These are phyloP conservation scores for Melanogrammus aeglefinus DNA, from an alignment of 2,797 vertebrate species.

Conservation along the genomic window DNA sequence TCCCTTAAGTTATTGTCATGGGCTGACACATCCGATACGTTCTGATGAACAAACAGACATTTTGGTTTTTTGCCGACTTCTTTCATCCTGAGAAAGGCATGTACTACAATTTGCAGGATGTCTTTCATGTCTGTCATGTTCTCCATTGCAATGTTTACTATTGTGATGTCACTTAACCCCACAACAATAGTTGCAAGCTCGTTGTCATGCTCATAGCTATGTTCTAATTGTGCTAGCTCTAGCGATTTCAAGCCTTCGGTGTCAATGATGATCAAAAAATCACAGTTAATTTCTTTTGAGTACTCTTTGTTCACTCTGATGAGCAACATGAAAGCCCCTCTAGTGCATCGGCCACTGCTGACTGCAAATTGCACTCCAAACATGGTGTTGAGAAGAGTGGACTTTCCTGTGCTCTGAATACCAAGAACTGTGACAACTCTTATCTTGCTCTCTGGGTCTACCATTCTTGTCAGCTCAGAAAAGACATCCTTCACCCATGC, in stretches of 20 bases:
- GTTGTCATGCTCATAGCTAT: constrained; percentile 12
- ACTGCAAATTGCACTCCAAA: constrained; percentile 16
- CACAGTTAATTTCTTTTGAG: not conserved
- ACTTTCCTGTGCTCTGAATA: constrained; percentile 4
- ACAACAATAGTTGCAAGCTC: constrained; percentile 8
- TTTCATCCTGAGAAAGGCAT: constrained; percentile 10
- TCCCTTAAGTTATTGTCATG: constrained; percentile 55
- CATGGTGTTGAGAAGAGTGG: constrained; percentile 14
- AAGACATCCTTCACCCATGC: too few relatives aligned
- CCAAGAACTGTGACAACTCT: too few relatives aligned
- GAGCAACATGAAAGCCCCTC: constrained; percentile 11
- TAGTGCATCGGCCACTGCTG: constrained; percentile 12
- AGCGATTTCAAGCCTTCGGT: constrained; percentile 7
- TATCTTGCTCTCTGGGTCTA: too few relatives aligned
- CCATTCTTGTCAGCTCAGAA: too few relatives aligned
- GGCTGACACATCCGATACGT: constrained; percentile 53
- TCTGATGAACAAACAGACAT: constrained; percentile 62
- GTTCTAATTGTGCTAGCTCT: not conserved
- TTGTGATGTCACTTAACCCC: constrained; percentile 11
- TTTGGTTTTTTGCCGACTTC: constrained; percentile 40
- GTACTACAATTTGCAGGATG: constrained; percentile 11
- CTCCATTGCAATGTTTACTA: constrained; percentile 14
- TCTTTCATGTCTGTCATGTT: constrained; percentile 15
- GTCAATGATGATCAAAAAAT: constrained; percentile 9
- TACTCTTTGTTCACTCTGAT: constrained; percentile 1